Evolutionary conservation across 2,113 vertebrate genomes (phyloP).

Genomic region (Carassius gibelio): DNA sequence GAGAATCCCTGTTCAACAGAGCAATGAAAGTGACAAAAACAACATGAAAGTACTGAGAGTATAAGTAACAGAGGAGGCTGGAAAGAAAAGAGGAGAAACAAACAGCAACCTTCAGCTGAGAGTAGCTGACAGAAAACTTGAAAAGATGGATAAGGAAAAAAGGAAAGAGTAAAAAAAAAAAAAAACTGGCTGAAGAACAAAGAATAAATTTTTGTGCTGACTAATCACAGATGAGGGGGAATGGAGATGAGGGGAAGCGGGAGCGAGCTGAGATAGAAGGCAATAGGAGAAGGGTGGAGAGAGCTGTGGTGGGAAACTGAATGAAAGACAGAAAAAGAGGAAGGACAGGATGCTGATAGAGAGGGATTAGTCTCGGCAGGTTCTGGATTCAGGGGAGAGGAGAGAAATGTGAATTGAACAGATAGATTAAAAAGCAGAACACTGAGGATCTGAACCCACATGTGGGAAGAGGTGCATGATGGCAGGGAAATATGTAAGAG

Average conservation of each 20-base stretch:
- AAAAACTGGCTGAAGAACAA: slow-evolving; percentile 31
- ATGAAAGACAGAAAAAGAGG: neutral
- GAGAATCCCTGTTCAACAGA: neutral
- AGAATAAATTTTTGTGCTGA: slow-evolving; percentile 23
- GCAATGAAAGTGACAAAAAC: neutral
- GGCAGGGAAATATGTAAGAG: neutral
- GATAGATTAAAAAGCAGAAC: slow-evolving; percentile 30
- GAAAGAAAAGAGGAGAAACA: neutral
- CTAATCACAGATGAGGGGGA: slow-evolving; percentile 37
- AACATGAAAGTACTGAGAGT: neutral
- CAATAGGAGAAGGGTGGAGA: slow-evolving; percentile 1
- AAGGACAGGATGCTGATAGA: neutral
- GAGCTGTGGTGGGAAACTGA: neutral
- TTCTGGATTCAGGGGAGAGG: slow-evolving; percentile 2
- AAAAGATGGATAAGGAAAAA: slow-evolving; percentile 21
- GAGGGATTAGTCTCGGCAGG: slow-evolving; percentile 24
- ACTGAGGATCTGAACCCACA: neutral
- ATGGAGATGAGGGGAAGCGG: neutral
- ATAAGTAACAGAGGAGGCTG: neutral
- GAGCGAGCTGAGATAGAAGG: neutral
- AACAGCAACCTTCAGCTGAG: neutral
- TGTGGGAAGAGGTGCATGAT: neutral
- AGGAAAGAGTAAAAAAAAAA: slow-evolving; percentile 6
- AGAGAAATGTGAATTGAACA: slow-evolving; percentile 15
- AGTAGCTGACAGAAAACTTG: slow-evolving; percentile 11